Evolutionary conservation across 2,113 vertebrate species (phyloP), one percentile per base, ranked within the genome.

Genomic region (Peromyscus californicus): DNA sequence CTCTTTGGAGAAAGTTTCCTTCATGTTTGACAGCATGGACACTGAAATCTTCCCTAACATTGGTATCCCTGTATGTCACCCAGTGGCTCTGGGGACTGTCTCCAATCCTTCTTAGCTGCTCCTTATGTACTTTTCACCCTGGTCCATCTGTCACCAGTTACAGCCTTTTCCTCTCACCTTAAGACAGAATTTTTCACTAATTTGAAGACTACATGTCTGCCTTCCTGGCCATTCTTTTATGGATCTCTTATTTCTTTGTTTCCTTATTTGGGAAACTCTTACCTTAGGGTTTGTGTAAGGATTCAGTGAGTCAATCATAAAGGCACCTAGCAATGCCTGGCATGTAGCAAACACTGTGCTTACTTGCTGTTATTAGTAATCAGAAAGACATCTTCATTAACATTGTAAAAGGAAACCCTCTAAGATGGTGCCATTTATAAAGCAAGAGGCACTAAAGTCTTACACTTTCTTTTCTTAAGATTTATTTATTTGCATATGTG

Each of bases 251-350:
- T 29, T 63, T 39, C 11, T 87, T 84, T 19, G 39, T 78, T 90
- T 87, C 82, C 65, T 89, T 72, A 92, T 59, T 90, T 86, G 45
- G 45, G 90, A 95, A 92, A 72, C 26, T 45, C n/a, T 95, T n/a
- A 29, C 24, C 51, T 94, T 74, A 88, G 54, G 72, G 33, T 2
- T 22, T 74, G 48, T 36, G 22, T 90, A 61, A 92, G 75, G 45
- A 85, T 83, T 74, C 74, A 22, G 15, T 0, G 79, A 84, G 90
- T 61, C 8, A 22, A 75, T 39, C 13, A 83, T 2, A 59, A 57
- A 65, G 80, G n/a, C n/a, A 74, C 17, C 67, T 26, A 82, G 65
- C 24, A 19, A 63, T 67, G 5, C 13, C 57, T 39, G 54, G 13
- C 10, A 33, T 1, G 16, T 8, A 91, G 54, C n/a, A 31, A 42